Base-by-base conservation (phyloP, 2,113 vertebrate genomes). In the Oryctolagus cuniculus region DNA sequence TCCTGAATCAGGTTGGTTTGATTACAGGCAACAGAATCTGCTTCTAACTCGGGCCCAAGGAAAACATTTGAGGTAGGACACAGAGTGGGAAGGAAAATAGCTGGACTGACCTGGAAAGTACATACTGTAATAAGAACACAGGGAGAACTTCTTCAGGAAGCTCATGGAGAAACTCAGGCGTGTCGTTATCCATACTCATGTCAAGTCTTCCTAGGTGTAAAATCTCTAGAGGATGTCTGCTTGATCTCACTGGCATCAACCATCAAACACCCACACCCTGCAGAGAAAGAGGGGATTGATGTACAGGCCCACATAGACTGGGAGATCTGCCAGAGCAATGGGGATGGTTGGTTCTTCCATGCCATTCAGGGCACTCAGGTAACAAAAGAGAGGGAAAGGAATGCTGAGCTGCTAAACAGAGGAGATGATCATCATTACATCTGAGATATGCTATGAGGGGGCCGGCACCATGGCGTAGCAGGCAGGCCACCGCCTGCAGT, bases 121-220 rank as follows among this genome's bases (percentile, higher is more conserved):
- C 25, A 38, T 38, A 38, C 38, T 38, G n/a, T n/a, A 72, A 5
- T 29, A 73, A 49, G 24, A 69, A 36, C 9, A 61, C 53, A n/a
- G 4, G 3, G 9, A 6, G 27, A 70, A 70, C 0, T 0, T 70
- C 19, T 72, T 5, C 38, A 64, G 11, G 19, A 7, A 22, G 25
- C 38, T 90, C 21, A 2, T 63, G 73, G 24, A 38, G 53, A 85
- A 49, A 53, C 27, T 16, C 38, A 38, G 82, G 53, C 25, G n/a
- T 29, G 53, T 53, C 2, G 5, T 72, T 70, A 19, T 51, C 53
- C 38, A 38, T 78, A 3, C 15, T 49, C 38, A 21, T 55, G 7
- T n/a, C 29, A 3, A 11, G 44, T 53, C 38, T 36, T 6, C 19
- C 34, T 51, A 63, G 61, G 34, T 51, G 17, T 70, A 19, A 77